phyloP scores from a whole-genome alignment of 2,797 vertebrate genomes.

The Cossypha caffra region DNA sequence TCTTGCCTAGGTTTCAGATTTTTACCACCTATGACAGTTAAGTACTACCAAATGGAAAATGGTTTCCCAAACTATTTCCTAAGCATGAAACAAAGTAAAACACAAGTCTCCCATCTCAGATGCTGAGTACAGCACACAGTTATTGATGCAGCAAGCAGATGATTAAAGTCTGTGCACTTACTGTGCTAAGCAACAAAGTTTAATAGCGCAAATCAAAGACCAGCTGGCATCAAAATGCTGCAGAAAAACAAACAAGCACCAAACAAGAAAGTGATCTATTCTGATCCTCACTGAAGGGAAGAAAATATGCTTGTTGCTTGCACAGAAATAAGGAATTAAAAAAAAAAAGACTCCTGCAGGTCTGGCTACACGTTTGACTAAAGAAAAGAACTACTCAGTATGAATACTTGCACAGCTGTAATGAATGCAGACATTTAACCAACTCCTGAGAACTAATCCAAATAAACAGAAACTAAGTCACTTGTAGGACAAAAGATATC shows the following conservation, averaged over 20 bases:
- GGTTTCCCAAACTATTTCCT: neutral
- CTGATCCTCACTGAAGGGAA: neutral
- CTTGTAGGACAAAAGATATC: neutral
- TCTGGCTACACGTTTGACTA: neutral
- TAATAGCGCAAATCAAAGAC: conserved; percentile 1
- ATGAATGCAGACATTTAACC: neutral
- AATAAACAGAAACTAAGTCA: neutral
- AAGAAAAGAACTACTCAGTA: neutral
- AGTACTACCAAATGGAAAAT: neutral
- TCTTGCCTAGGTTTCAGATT: neutral
- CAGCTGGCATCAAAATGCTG: conserved; percentile 28
- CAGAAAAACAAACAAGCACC: conserved; percentile 2
- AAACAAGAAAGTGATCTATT: neutral
- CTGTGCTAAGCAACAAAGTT: conserved; percentile 1
- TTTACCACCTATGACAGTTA: neutral
- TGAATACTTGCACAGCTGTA: neutral
- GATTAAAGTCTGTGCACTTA: neutral
- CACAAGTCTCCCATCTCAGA: neutral
- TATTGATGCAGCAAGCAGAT: neutral
- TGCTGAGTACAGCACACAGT: neutral
- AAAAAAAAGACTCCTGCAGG: neutral
- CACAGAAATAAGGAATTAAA: neutral
- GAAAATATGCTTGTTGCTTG: neutral
- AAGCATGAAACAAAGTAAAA: neutral
- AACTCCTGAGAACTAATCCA: neutral